These are phyloP conservation scores for Alligator mississippiensis DNA, from an alignment of 2,113 vertebrate species.

Conservation along the genomic window DNA sequence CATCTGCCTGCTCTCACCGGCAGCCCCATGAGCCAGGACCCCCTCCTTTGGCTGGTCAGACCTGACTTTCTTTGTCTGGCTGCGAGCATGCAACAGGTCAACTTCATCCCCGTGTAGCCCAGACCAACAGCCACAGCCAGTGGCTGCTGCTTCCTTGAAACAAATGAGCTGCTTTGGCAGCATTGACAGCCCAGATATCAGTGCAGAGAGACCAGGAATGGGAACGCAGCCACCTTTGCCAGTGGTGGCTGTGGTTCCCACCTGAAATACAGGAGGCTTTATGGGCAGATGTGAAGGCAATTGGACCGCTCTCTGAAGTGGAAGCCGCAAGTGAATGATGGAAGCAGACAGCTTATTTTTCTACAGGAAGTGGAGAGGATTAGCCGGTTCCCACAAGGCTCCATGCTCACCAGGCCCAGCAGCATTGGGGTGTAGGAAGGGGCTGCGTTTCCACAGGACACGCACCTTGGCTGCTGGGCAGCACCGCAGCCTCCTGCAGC, in stretches of 20 bases:
- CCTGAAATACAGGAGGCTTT: neutral
- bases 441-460: neutral
- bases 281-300: too few species aligned
- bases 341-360: neutral
- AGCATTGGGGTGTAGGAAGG: accelerated
- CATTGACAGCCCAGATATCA: too few species aligned
- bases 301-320: neutral
- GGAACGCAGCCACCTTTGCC: neutral
- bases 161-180: too few species aligned
- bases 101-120: too few species aligned
- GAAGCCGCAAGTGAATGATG: neutral
- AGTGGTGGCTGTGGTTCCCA: neutral
- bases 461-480: neutral
- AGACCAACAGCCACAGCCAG: too few species aligned
- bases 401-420: accelerated
- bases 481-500: neutral
- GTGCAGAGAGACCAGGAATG: too few species aligned
- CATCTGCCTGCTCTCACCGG: too few species aligned
- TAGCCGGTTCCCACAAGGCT: neutral
- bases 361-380: accelerated
- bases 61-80: too few species aligned
- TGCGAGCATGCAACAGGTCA: too few species aligned
- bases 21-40: neutral
- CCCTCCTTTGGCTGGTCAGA: too few species aligned
- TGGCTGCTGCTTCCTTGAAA: too few species aligned